A percentile compares a stretch with the other conserved stretches of the same genome.
These are phyloP conservation scores for Chloromyia formosa DNA, from an alignment of 2,888 invertebrate genomes.

Conservation along the genomic window DNA sequence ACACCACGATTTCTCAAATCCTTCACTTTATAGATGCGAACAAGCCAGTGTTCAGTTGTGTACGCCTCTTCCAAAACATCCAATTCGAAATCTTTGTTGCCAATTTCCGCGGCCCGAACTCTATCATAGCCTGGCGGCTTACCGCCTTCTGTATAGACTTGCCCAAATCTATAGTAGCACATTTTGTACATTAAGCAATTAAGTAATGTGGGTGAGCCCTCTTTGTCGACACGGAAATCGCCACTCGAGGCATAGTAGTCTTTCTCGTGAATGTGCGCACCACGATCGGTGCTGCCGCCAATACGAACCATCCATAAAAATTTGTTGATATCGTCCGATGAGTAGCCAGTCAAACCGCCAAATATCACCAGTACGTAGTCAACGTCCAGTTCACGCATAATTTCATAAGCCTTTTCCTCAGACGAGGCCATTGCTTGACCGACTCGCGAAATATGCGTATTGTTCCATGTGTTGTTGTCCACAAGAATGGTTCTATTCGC, in stretches of 20 bases:
- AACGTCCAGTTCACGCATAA: slow-evolving; percentile 96
- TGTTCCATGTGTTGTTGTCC: slow-evolving; percentile 99
- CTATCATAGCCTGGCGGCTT: slow-evolving; percentile 97
- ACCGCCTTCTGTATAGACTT: slow-evolving; percentile 93
- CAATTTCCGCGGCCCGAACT: slow-evolving; percentile 96
- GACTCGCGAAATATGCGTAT: slow-evolving; percentile 97
- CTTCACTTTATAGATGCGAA: slow-evolving; percentile 97
- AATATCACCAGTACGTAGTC: slow-evolving; percentile 98
- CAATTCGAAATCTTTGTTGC: slow-evolving; percentile 97
- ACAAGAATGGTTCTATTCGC: slow-evolving; percentile 97
- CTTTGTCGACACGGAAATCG: slow-evolving; percentile 95
- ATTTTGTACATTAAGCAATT: slow-evolving; percentile 99
- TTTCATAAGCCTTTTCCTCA: slow-evolving; percentile 97
- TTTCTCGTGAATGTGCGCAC: slow-evolving; percentile 93
- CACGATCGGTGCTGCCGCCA: slow-evolving; percentile 94
- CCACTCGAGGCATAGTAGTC: slow-evolving; percentile 97
- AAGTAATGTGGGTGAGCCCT: slow-evolving; percentile 88
- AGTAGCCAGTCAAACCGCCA: slow-evolving; percentile 98
- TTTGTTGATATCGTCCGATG: slow-evolving; percentile 99
- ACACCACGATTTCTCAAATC: slow-evolving; percentile 89
- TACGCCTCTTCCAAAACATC: slow-evolving; percentile 99
- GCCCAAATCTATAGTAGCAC: slow-evolving; percentile 98
- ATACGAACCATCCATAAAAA: slow-evolving; percentile 99
- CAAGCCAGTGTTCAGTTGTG: slow-evolving; percentile 99
- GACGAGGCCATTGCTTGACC: slow-evolving; percentile 98